Evolutionary conservation across 2,888 invertebrate species (phyloP), one percentile per base, ranked within the genome.

Genomic region (Cheilosia pagana): DNA sequence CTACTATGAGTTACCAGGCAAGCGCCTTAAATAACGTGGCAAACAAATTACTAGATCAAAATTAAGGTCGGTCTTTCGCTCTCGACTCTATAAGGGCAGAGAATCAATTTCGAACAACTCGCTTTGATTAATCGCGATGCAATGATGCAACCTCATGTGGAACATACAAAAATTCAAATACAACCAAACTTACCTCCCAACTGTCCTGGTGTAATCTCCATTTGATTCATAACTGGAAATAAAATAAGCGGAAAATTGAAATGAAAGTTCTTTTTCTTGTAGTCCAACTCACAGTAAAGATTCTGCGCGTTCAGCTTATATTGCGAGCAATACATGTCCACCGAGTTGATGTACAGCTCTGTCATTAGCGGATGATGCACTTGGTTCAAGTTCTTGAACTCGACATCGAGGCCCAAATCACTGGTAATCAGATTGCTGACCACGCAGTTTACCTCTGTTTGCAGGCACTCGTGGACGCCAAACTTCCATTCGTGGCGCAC

Each of bases 331-430:
- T 89, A 92, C 23, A 92, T 74, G 16, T 89, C 89, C 77, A 92
- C 68, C 1, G 90, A 88, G 86, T 90, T 90, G 1, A 92, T 87
- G 70, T 90, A 90, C 2, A 92, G 76, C 82, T 92, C 91, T 1
- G 90, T 88, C 81, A 88, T 88, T 3, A 89, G 81, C 0, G 89
- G 88, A 88, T 94, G 94, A 88, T 95, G 95, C 14, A 94, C 92
- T 87, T 94, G 93, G 90, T 95, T 95, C 43, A 94, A 92, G 91
- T 96, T 96, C 88, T 95, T 95, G 0, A 95, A 92, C 88, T 94
- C 95, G 3, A 96, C 91, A 41, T 95, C 94, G 12, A 96, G 89
- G 59, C 94, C 94, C 89, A 96, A 92, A 28, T 92, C 91, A 6
- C 89, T 89, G 65, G 94, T 94, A 87, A 94, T 94, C 41, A 92